Evolutionary conservation across 2,797 vertebrate genomes (phyloP).

Genomic region (Calcarius lapponicus): DNA sequence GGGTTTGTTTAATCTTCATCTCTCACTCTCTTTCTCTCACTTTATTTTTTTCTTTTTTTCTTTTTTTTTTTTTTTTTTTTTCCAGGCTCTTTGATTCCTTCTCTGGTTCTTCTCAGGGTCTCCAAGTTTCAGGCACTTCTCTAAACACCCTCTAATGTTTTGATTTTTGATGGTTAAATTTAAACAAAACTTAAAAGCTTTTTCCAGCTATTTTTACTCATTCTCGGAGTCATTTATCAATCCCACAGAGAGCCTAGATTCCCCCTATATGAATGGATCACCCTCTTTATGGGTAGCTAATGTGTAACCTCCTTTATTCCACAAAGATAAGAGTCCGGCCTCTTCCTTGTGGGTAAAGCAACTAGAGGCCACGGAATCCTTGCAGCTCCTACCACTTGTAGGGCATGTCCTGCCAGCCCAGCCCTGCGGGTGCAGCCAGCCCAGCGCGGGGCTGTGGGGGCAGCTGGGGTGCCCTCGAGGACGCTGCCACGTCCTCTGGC

Average conservation of each 20-base stretch:
- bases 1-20: conserved; percentile 5
- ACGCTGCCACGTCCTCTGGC: not conserved
- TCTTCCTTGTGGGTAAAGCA: not conserved
- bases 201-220: conserved; percentile 51
- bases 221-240: conserved; percentile 44
- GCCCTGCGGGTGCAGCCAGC: not conserved
- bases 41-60: not conserved
- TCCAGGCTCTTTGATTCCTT: conserved; percentile 18
- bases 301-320: not conserved
- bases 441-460: rapidly evolving
- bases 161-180: conserved; percentile 52
- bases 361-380: not conserved
- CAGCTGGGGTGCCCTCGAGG: not conserved
- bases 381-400: not conserved
- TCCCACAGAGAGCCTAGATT: not conserved
- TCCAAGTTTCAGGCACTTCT: conserved; percentile 55
- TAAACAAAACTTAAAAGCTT: conserved; percentile 72
- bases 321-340: not conserved
- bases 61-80: not conserved
- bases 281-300: not conserved
- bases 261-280: not conserved
- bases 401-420: not conserved
- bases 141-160: conserved; percentile 66
- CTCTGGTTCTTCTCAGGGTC: conserved; percentile 57
- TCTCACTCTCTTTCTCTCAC: not conserved